Conservation (phyloP, 2,888 invertebrate genomes). For the Lycophotia porphyrea region DNA sequence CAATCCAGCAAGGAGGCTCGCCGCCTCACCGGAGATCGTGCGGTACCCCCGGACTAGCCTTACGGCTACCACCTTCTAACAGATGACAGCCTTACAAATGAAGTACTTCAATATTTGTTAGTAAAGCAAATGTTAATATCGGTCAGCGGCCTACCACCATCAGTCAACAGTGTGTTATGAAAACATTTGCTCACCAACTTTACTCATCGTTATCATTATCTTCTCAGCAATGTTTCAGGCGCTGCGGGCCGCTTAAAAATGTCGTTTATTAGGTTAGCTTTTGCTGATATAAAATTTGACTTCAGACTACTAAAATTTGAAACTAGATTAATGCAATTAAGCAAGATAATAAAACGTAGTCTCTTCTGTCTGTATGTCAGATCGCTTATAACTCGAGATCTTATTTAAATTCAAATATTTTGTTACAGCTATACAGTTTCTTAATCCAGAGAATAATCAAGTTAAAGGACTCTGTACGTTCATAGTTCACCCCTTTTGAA, state of each 20-base stretch:
- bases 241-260: neutral
- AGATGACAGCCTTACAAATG: neutral
- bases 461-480: neutral
- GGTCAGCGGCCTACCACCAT: conserved; percentile 29
- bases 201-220: conserved; percentile 47
- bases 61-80: too few species aligned
- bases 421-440: neutral
- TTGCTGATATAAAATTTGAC: neutral
- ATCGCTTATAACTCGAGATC: neutral
- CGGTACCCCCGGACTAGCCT: too few species aligned
- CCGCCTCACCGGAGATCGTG: too few species aligned
- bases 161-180: conserved; percentile 50
- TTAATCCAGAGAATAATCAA: neutral
- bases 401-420: neutral
- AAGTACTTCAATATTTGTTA: conserved; percentile 1
- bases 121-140: conserved; percentile 15
- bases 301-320: too few species aligned
- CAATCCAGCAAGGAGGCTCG: too few species aligned
- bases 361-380: neutral
- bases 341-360: neutral
- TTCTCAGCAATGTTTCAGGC: conserved; percentile 18
- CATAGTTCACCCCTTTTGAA: too few species aligned
- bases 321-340: conserved; percentile 3
- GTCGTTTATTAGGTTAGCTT: conserved; percentile 32
- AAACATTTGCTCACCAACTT: conserved; percentile 56